A percentile compares a stretch with the other conserved stretches of the same genome.
phyloP scores from a whole-genome alignment of 2,797 vertebrate species.

The Acomys russatus region DNA sequence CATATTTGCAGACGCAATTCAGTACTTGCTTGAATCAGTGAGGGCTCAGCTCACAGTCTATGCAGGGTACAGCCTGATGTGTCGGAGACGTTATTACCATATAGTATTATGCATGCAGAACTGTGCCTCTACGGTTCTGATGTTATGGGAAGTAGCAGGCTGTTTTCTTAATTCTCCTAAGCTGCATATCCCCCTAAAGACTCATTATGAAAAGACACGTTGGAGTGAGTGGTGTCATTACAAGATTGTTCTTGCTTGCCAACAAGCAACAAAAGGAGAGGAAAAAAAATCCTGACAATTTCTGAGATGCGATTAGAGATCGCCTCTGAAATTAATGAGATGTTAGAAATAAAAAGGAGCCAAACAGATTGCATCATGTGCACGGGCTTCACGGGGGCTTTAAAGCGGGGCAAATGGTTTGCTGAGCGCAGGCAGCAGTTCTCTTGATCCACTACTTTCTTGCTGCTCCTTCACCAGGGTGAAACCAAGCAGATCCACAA shows the following conservation, averaged over 20 bases:
- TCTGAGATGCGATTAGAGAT: constrained; percentile 68
- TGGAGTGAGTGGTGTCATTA: constrained; percentile 60
- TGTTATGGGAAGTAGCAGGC: constrained; percentile 62
- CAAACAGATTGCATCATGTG: neutral
- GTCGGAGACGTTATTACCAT: neutral
- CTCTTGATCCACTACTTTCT: constrained; percentile 59
- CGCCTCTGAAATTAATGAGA: constrained; percentile 59
- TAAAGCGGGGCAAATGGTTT: neutral
- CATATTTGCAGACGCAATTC: neutral
- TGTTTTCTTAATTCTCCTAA: constrained; percentile 72
- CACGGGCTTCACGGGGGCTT: neutral
- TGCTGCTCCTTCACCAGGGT: neutral
- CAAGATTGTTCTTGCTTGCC: constrained; percentile 48
- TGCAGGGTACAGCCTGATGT: neutral
- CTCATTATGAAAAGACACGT: constrained; percentile 71
- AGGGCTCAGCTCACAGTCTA: neutral
- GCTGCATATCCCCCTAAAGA: constrained; percentile 74
- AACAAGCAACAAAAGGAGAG: constrained; percentile 64
- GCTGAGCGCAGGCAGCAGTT: neutral
- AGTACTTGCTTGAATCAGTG: neutral
- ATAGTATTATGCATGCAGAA: constrained; percentile 52
- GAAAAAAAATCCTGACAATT: constrained; percentile 38
- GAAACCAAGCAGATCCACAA: constrained; percentile 20
- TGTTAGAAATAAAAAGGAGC: neutral
- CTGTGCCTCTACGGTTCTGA: constrained; percentile 29